Base-by-base conservation (phyloP, 2,113 vertebrate genomes). In the Cynoglossus semilaevis region DNA sequence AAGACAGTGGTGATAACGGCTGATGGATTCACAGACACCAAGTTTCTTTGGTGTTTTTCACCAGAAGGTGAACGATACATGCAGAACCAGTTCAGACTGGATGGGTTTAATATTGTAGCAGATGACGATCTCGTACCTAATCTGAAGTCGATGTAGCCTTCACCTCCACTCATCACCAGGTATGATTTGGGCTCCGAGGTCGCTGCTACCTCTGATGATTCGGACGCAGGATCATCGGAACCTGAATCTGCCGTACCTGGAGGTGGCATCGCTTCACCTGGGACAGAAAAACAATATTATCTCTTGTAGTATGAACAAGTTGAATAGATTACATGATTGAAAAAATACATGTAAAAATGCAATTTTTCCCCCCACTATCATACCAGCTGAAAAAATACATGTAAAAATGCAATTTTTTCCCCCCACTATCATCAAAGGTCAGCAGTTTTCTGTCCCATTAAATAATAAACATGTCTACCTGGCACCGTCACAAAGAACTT, bases 91-190 rank as follows among this genome's bases (percentile, higher is more conserved):
- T 41, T 12, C 38, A 10, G 8, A 42, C 42, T 7, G 19, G 8
- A 16, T 2, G 44, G 4, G 15, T 37, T 8, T 12, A 10, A 43
- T 10, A 38, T 1, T 7, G n/a, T 13, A 6, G 1, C 22, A 29
- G 35, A 1, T 15, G n/a, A 16, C 3, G 7, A 11, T 51, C 8
- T 14, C 94, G 90, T 80, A 98, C 97, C 97, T 0, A 96, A 96
- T 72, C 96, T 93, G 88, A 99, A 99, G 84, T 99, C 95, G 0
- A 99, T 99, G 83, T 98, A 98, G 12, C 96, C 97, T 68, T 98
- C 97, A 8, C 97, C 97, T 8, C 97, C 97, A 0, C 97, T 99
- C 89, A 98, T 90, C 68, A 99, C 94, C 75, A 99, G 88, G 51
- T 92, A 94, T 0, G 93, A 94, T 84, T 91, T 93, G 64, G 92